A percentile compares a stretch with the other conserved stretches of the same genome.
phyloP scores from a whole-genome alignment of 2,888 invertebrate genomes.

The Aspidiotus destructor region DNA sequence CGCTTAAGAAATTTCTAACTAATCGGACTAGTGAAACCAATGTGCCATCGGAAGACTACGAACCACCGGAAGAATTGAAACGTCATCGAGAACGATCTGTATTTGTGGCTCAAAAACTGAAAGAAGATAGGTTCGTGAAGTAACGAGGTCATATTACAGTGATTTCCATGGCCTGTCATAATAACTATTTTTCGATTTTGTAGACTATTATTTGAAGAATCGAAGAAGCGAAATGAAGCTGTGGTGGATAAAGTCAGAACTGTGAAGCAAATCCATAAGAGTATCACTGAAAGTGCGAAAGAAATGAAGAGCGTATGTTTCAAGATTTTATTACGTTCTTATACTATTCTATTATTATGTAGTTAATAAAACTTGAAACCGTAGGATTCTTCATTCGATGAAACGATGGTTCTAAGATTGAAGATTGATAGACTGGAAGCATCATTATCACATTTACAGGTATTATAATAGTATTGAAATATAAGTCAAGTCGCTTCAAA shows the following conservation, averaged over 20 bases:
- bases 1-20: slow-evolving; percentile 6
- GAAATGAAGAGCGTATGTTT: slow-evolving; percentile 3
- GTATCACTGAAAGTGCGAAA: slow-evolving; percentile 6
- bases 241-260: slow-evolving; percentile 11
- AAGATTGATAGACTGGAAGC: slow-evolving; percentile 19
- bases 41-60: slow-evolving; percentile 6
- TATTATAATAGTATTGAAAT: not conserved
- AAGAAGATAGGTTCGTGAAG: slow-evolving; percentile 21
- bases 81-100: slow-evolving; percentile 18
- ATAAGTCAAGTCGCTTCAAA: not conserved
- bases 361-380: not conserved
- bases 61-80: slow-evolving; percentile 22
- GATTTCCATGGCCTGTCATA: not conserved
- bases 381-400: not conserved
- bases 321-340: too few species aligned
- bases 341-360: too few species aligned
- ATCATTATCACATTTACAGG: slow-evolving; percentile 15
- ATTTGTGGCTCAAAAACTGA: slow-evolving; percentile 20
- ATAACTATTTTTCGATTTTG: not conserved
- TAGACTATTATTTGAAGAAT: slow-evolving; percentile 25
- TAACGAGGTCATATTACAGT: too few species aligned
- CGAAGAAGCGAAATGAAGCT: slow-evolving; percentile 22
- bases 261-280: slow-evolving; percentile 17
- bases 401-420: slow-evolving; percentile 8
- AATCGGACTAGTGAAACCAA: not conserved